Evolutionary conservation across 2,888 invertebrate species (phyloP), one percentile per base, ranked within the genome.

Genomic region (Aphidius colemani): DNA sequence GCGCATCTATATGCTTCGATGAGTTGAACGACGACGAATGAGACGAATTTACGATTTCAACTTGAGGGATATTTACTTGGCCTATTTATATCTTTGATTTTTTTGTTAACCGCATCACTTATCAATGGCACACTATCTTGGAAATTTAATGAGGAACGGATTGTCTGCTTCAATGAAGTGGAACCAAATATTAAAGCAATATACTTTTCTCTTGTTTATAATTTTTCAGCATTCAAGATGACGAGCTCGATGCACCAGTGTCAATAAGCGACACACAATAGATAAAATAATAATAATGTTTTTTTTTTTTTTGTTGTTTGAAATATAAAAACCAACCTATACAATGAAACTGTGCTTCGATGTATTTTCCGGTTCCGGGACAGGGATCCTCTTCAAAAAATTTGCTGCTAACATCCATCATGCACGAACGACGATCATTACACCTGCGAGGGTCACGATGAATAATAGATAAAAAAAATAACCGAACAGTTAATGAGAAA

Each of bases 311-410:
- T 18, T 18, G 1, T 18, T 18, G 13, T 18, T 56, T 56, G n/a
- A 56, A 61, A 63, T 13, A 41, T 53, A 39, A 58, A 61, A 76
- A 80, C 80, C 75, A 78, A 80, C 80, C 81, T 78, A 79, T 77
- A 77, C 87, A 88, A 71, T 78, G 75, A 83, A 85, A 88, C 67
- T 87, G 87, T 70, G 84, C 87, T 81, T 87, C 87, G 74, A 88
- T 81, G 83, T 88, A 88, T 82, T 88, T 88, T 73, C 81, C 81
- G 69, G 87, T 87, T 69, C 84, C 85, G 67, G 86, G 85, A 80
- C 88, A 88, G 67, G 87, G 87, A 76, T 88, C 85, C 72, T 81
- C 85, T 71, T 80, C 88, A 86, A 89, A 80, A 73, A 77, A 74
- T 68, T 75, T 72, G 74, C 75, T 78, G 75, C 73, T 73, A 69